A percentile compares a stretch with the other conserved stretches of the same genome.
Evolutionary conservation across 2,888 invertebrate species (phyloP).

Genomic region (Ecliptopera silaceata): DNA sequence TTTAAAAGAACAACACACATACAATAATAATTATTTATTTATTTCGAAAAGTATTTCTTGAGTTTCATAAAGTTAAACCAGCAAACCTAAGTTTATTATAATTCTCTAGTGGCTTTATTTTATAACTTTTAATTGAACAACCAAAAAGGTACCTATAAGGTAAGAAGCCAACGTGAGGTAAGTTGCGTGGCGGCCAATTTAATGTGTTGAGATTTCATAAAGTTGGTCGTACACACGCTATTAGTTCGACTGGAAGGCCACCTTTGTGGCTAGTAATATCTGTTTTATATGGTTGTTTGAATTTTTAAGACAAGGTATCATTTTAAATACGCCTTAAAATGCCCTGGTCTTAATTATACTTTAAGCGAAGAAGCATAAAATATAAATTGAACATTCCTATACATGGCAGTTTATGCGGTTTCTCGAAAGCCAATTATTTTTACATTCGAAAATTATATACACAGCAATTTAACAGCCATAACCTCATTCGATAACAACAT

Average conservation of each 20-base stretch:
- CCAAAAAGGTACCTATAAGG: not conserved
- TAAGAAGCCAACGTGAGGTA: not conserved
- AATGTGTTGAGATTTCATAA: conserved; percentile 19
- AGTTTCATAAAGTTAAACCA: not conserved
- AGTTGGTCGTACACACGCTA: conserved; percentile 6
- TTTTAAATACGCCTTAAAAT: conserved; percentile 27
- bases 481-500: conserved; percentile 6
- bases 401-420: conserved; percentile 53
- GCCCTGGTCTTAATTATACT: conserved; percentile 35
- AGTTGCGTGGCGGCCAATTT: conserved; percentile 14
- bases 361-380: conserved; percentile 59
- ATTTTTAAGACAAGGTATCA: conserved; percentile 17
- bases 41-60: not conserved
- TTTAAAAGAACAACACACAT: too few relatives aligned
- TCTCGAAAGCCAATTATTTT: conserved; percentile 52
- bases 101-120: not conserved
- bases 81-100: not conserved
- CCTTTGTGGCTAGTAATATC: conserved; percentile 11
- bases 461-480: conserved; percentile 29
- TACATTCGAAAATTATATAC: conserved; percentile 49
- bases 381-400: conserved; percentile 58
- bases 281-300: conserved; percentile 12
- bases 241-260: conserved; percentile 5
- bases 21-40: too few relatives aligned
- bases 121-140: conserved; percentile 9